These are phyloP conservation scores for Phenacoccus solenopsis DNA, from an alignment of 1,140 invertebrate species.

Conservation along the genomic window DNA sequence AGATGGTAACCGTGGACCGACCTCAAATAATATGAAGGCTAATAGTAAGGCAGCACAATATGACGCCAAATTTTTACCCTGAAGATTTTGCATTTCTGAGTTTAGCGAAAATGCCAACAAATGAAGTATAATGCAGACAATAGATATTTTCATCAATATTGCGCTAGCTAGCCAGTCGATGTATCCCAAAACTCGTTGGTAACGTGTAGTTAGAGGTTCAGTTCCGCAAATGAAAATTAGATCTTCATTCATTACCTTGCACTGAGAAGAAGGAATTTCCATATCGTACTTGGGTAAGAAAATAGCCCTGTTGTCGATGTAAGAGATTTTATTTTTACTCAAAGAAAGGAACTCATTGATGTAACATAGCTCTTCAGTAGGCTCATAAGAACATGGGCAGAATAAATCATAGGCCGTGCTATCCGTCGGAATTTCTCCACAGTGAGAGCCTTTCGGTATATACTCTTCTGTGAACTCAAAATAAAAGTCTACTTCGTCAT, in stretches of 20 bases:
- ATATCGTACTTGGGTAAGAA: background rate
- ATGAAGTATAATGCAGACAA: constrained; percentile 38
- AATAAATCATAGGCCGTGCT: background rate
- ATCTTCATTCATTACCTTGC: background rate
- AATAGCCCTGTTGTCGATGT: background rate
- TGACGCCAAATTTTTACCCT: constrained; percentile 40
- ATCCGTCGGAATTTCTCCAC: background rate
- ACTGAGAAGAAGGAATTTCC: constrained; percentile 1
- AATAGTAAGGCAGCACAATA: constrained; percentile 36
- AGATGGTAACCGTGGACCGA: constrained; percentile 29
- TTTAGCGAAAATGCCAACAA: constrained; percentile 36
- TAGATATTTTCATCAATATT: constrained; percentile 31
- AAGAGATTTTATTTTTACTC: background rate
- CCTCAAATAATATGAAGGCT: constrained; percentile 38
- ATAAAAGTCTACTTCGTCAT: background rate
- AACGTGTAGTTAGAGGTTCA: background rate
- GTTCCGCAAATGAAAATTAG: background rate
- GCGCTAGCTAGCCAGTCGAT: background rate
- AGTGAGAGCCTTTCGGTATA: background rate
- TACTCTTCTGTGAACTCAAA: background rate
- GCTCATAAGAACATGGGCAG: too few species aligned
- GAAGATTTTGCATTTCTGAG: constrained; percentile 39
- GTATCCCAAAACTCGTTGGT: background rate
- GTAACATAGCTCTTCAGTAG: background rate
- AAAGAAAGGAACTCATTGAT: background rate